Base-by-base conservation (phyloP, 2,113 vertebrate species). In the Seriola dumerili region DNA sequence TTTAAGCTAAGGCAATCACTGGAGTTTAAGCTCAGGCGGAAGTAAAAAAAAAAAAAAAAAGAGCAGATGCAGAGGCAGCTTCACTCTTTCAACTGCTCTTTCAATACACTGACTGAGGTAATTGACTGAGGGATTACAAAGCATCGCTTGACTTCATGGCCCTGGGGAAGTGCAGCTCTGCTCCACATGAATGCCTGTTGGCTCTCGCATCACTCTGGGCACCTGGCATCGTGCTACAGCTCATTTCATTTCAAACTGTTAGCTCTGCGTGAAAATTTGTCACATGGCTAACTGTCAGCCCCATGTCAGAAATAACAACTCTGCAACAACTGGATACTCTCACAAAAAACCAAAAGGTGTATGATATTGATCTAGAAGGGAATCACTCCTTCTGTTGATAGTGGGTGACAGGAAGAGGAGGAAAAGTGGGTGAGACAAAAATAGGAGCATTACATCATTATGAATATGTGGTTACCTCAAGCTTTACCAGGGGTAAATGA, bases 101-200 rank as follows among this genome's bases (percentile, higher is more conserved):
- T 88, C 72, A 84, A 75, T 84, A 58, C 83, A 75, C 75, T 83
- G 85, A 86, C 76, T 73, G 88, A 79, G 68, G 84, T 87, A 85
- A 91, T 88, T 86, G 87, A 91, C 75, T 74, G 76, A 88, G 74
- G 72, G 57, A 86, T 91, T 85, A 85, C 87, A 91, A 88, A 88
- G 84, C 84, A 66, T 72, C 8, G 29, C 80, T 91, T 91, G 84
- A 90, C 81, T 88, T 57, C 61, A 83, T 83, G 48, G 75, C 74
- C 78, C 59, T 34, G 12, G 42, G 74, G 80, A 83, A 80, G 81
- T 38, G 72, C 42, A 58, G 40, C 10, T 3, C 70, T 17, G 76
- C 75, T 68, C 36, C 76, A 79, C 84, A 36, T 79, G 63, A 91
- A 83, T 64, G 70, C 80, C 64, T 52, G 40, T 25, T 64, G 74